Percentiles rank a stretch among this genome's conserved stretches.
phyloP scores from a whole-genome alignment of 2,888 invertebrate genomes.

The Thereva nobilitata region DNA sequence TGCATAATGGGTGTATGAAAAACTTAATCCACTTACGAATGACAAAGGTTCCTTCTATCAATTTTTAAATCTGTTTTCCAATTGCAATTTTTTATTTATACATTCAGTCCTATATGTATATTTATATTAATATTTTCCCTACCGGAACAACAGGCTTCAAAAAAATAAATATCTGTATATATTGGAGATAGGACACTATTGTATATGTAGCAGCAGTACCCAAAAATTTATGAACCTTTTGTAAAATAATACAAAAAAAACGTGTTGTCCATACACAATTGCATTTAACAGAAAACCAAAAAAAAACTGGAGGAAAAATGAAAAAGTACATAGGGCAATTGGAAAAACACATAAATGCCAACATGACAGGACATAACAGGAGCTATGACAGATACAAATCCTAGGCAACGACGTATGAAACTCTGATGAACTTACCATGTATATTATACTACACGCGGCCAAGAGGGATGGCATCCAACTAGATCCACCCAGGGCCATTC shows the following conservation, averaged over 20 bases:
- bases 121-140: neutral
- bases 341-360: too few relatives aligned
- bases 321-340: too few relatives aligned
- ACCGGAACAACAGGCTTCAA: neutral
- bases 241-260: neutral
- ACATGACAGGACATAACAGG: too few relatives aligned
- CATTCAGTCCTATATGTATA: neutral
- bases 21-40: conserved; percentile 19
- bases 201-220: too few relatives aligned
- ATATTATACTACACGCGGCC: too few relatives aligned
- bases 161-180: too few relatives aligned
- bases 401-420: too few relatives aligned
- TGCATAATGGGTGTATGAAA: conserved; percentile 27
- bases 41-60: neutral
- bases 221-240: conserved; percentile 10
- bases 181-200: too few relatives aligned
- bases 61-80: neutral
- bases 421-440: too few relatives aligned
- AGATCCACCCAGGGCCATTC: conserved; percentile 14
- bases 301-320: neutral
- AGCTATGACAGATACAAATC: too few relatives aligned
- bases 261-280: neutral
- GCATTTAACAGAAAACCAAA: neutral
- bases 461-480: too few relatives aligned
- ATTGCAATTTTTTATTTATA: neutral